These are phyloP conservation scores for Latrodectus elegans DNA, from an alignment of 2,888 invertebrate genomes.

Conservation along the genomic window DNA sequence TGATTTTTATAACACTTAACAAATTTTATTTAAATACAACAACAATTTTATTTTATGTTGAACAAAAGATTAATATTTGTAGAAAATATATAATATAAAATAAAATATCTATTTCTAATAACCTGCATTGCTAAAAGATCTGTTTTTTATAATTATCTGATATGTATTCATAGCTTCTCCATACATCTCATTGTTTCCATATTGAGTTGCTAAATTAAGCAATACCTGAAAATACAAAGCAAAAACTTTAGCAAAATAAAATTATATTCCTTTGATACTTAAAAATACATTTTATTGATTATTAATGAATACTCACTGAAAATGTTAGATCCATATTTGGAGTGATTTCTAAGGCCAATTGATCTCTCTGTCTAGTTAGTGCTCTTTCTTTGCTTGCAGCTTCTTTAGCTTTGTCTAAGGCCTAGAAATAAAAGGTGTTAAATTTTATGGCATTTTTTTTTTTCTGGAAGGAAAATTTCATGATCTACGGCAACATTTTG, in stretches of 20 bases:
- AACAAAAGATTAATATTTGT: too few species aligned
- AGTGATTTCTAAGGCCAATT: slow-evolving; percentile 77
- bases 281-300: not conserved
- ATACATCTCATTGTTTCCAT: slow-evolving; percentile 94
- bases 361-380: slow-evolving; percentile 92
- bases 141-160: slow-evolving; percentile 93
- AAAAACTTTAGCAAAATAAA: not conserved
- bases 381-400: slow-evolving; percentile 94
- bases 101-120: slow-evolving; percentile 8
- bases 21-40: too few species aligned
- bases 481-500: too few species aligned
- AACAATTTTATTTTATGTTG: too few species aligned
- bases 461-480: too few species aligned
- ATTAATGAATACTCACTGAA: slow-evolving; percentile 80
- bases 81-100: too few species aligned
- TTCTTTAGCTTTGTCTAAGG: slow-evolving; percentile 87
- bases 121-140: slow-evolving; percentile 92
- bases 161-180: slow-evolving; percentile 97
- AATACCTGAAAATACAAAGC: slow-evolving; percentile 81
- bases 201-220: slow-evolving; percentile 96
- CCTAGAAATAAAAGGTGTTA: slow-evolving; percentile 22
- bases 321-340: slow-evolving; percentile 97
- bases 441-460: too few species aligned
- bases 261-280: not conserved
- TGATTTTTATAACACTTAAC: too few species aligned